Base-by-base conservation (phyloP, 2,797 vertebrate species). In the Aphelocoma californica region DNA sequence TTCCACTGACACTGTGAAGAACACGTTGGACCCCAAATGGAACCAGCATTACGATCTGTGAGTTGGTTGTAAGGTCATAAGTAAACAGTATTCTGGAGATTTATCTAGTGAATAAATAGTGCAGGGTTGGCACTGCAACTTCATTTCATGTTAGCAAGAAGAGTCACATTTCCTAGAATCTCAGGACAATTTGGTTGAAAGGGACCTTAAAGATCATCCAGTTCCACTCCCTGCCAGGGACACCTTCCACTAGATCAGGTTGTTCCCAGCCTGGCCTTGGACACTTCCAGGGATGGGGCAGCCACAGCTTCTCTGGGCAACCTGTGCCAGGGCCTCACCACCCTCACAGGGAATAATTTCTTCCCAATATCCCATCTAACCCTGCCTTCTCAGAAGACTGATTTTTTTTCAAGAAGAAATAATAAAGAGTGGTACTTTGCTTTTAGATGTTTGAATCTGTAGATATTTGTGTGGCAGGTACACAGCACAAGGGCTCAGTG, bases 1-100 rank as follows among this genome's bases (percentile, higher is more conserved):
- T 98, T 99, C 99, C 16, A 99, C 99, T 90, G 99, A 99, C 98
- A 99, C 99, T 93, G 99, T 99, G 98, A 99, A 99, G 98, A 99
- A 99, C 98, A 99, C 99, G 7, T 95, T 99, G 98, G 99, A 99
- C 98, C 99, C 99, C 94, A 99, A 99, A 97, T 99, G 99, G 99
- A 99, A 99, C 98, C 99, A 99, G 97, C 99, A 99, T 97, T 99
- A 99, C 2, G 99, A 99, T 95, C 98, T 99, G 99, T 99, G 97
- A 99, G 99, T 98, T 70, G n/a, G 14, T 83, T 23, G 2, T 71
- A 82, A 80, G 31, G 4, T 45, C 54, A 38, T 19, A 40, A 56
- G 6, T 34, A 6, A 77, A 75, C 25, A 69, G 9, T 14, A 17
- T 20, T 51, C 28, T 34, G 40, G 45, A 17, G 34, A 21, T 82